Evolutionary conservation across 2,888 invertebrate genomes (phyloP).

Genomic region (Tetanocera ferruginea): DNA sequence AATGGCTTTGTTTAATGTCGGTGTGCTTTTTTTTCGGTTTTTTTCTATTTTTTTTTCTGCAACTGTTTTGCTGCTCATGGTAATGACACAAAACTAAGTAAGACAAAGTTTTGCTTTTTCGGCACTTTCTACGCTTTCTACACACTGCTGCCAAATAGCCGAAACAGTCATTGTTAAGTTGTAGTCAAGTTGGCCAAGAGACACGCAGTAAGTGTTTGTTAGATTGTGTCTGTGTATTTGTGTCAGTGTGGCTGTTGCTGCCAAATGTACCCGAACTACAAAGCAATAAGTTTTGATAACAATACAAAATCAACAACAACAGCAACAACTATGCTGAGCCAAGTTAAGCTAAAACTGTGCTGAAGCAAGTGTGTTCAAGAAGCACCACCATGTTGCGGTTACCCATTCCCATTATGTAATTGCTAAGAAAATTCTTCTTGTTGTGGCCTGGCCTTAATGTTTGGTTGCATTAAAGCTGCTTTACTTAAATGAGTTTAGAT

Average conservation of each 20-base stretch:
- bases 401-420: conserved; percentile 20
- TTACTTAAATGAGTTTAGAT: background rate
- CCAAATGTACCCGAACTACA: background rate
- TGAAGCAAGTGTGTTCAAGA: background rate
- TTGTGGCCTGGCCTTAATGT: conserved; percentile 20
- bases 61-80: background rate
- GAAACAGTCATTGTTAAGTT: too few species aligned
- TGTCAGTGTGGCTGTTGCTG: background rate
- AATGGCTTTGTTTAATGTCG: too few species aligned
- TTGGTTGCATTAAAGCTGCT: conserved; percentile 14
- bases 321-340: background rate
- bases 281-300: conserved; percentile 19
- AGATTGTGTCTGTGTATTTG: too few species aligned
- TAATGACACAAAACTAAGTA: background rate
- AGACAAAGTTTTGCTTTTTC: background rate
- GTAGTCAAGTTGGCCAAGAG: too few species aligned
- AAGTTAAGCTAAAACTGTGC: too few species aligned
- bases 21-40: too few species aligned
- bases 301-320: background rate
- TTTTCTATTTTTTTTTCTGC: too few species aligned
- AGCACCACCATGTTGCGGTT: conserved; percentile 10
- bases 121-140: too few species aligned
- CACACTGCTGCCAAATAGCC: too few species aligned
- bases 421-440: conserved; percentile 8
- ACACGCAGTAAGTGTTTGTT: too few species aligned